Evolutionary conservation across 2,113 vertebrate genomes (phyloP).

Genomic region (Aythya baeri): DNA sequence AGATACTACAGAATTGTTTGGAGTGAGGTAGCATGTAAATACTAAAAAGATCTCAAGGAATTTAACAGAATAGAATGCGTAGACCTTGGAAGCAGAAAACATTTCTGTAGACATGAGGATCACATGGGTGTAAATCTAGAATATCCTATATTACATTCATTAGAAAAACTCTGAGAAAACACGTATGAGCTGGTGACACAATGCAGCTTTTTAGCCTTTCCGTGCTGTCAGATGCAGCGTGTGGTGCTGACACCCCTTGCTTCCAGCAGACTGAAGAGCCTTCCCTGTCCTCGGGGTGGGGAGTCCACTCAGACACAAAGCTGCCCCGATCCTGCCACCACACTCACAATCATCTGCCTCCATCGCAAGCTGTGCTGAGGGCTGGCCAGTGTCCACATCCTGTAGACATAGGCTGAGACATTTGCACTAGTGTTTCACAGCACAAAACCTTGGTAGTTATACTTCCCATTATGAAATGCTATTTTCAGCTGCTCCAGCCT

Average conservation of each 20-base stretch:
- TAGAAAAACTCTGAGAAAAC: accelerated
- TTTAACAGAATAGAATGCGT: neutral
- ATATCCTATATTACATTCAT: neutral
- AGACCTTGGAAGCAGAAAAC: neutral
- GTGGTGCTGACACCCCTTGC: accelerated
- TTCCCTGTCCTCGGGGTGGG: neutral
- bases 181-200: accelerated
- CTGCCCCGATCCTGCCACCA: neutral
- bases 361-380: neutral
- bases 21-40: neutral
- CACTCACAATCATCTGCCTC: neutral
- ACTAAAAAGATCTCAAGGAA: neutral
- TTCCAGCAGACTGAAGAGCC: neutral
- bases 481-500: neutral
- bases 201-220: neutral
- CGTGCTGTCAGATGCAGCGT: accelerated
- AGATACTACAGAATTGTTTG: neutral
- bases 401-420: neutral
- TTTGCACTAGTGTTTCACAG: accelerated
- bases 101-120: neutral
- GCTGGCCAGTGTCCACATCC: neutral
- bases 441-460: neutral
- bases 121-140: neutral
- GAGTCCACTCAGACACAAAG: accelerated
- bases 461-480: neutral